Conservation (phyloP, 2,113 vertebrate genomes). For the Brienomyrus longianalis region DNA sequence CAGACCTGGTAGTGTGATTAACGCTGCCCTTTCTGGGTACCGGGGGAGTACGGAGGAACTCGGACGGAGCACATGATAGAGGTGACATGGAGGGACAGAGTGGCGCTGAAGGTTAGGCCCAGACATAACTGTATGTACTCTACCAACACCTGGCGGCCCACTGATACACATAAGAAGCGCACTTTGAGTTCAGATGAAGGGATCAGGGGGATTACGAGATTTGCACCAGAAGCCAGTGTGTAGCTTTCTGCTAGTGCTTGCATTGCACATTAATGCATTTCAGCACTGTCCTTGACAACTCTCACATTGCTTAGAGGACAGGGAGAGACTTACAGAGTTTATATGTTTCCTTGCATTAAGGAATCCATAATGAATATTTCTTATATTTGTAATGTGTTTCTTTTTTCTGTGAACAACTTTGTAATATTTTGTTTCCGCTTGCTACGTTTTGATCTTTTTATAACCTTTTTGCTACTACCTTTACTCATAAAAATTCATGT, state of each 20-base stretch:
- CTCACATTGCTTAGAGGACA: constrained; percentile 4
- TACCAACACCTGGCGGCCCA: constrained; percentile 21
- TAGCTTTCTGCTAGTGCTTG: constrained; percentile 61
- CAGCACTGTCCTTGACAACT: constrained; percentile 20
- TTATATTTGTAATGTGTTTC: not conserved
- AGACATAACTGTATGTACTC: constrained; percentile 6
- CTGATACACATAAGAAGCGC: constrained; percentile 48
- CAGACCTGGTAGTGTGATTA: not conserved
- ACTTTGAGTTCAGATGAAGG: constrained; percentile 50
- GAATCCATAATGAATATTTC: not conserved
- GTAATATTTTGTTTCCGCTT: not conserved
- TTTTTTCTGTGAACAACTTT: not conserved
- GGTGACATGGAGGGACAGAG: not conserved
- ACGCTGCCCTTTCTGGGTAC: not conserved
- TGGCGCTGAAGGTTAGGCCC: not conserved
- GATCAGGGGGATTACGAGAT: constrained; percentile 75
- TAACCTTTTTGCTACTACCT: not conserved
- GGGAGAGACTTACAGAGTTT: not conserved
- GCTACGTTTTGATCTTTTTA: not conserved
- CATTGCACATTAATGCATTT: constrained; percentile 48
- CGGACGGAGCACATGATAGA: not conserved
- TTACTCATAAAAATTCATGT: constrained; percentile 2
- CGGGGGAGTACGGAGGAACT: not conserved
- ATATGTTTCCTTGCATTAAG: not conserved
- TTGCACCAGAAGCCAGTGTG: constrained; percentile 62